A percentile compares a stretch with the other conserved stretches of the same genome.
Evolutionary conservation across 2,888 invertebrate genomes (phyloP).

Genomic region (Gandaritis pyraliata): DNA sequence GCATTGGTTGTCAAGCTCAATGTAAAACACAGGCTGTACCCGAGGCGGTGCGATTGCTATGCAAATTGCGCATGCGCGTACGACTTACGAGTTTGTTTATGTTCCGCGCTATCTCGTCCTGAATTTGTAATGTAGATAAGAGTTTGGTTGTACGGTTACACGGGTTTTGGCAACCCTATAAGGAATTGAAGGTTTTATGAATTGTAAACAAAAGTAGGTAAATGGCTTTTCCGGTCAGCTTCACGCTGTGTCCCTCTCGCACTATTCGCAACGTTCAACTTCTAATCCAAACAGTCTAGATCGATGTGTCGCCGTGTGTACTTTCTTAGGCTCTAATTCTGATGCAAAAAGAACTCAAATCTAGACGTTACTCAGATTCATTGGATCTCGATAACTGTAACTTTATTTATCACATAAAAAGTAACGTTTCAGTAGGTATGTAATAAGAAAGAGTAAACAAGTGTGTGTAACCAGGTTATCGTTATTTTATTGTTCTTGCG

Average conservation of each 20-base stretch:
- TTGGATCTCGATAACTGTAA: too few species aligned
- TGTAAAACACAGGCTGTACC: slow-evolving; percentile 24
- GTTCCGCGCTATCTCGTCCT: slow-evolving; percentile 39
- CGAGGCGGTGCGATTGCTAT: slow-evolving; percentile 46
- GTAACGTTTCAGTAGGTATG: too few species aligned
- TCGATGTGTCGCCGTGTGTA: too few species aligned
- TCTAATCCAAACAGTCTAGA: too few species aligned
- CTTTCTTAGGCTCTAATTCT: too few species aligned
- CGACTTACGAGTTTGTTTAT: slow-evolving; percentile 41
- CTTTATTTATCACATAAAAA: too few species aligned
- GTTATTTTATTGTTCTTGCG: slow-evolving; percentile 13
- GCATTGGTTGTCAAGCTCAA: slow-evolving; percentile 14
- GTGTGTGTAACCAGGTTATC: slow-evolving; percentile 4
- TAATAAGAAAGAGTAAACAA: neutral
- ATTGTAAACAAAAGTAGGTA: neutral
- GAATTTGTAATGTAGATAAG: slow-evolving; percentile 39
- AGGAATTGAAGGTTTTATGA: slow-evolving; percentile 4
- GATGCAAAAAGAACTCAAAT: too few species aligned
- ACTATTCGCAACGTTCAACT: too few species aligned
- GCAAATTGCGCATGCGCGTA: slow-evolving; percentile 46
- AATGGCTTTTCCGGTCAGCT: neutral
- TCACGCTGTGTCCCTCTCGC: too few species aligned
- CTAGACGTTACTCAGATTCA: too few species aligned
- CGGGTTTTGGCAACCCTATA: slow-evolving; percentile 9
- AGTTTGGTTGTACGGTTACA: slow-evolving; percentile 8